Conservation (phyloP, 1,140 invertebrate genomes). For the Schmidtea mediterranea region DNA sequence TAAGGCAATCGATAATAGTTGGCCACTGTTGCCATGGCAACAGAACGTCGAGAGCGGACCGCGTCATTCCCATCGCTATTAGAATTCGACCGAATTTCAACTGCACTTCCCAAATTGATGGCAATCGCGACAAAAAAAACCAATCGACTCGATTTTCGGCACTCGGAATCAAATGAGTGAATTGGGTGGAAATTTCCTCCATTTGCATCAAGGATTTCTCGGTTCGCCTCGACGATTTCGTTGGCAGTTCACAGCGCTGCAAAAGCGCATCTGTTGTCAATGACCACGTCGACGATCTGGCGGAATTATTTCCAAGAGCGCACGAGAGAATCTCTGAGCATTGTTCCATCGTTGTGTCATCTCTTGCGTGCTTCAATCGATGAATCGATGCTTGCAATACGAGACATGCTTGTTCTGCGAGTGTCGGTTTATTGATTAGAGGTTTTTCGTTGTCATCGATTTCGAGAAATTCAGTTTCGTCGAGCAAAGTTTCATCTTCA, state of each 20-base stretch:
- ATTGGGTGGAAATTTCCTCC: constrained; percentile 3
- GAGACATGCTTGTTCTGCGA: background rate
- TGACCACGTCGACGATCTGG: background rate
- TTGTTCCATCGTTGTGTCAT: background rate
- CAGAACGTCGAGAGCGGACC: background rate
- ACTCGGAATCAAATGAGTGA: background rate
- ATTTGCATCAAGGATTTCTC: background rate
- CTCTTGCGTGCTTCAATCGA: background rate
- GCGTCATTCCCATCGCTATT: background rate
- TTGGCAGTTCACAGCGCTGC: background rate
- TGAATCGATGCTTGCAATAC: background rate
- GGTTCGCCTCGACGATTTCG: background rate
- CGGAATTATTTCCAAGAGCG: background rate
- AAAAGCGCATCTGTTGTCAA: background rate
- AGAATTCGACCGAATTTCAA: background rate
- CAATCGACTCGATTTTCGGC: background rate
- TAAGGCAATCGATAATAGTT: constrained; percentile 1
- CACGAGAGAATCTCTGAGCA: background rate
- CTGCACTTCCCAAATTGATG: constrained; percentile 2
- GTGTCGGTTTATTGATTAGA: background rate
- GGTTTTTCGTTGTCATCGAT: background rate
- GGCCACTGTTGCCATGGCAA: background rate
- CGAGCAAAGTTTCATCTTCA: background rate
- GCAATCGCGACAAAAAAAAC: constrained; percentile 3
- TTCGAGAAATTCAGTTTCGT: background rate